Percentiles rank a stretch among this genome's conserved stretches.
These are phyloP conservation scores for Philhelius pedissequus DNA, from an alignment of 2,888 invertebrate species.

Conservation along the genomic window DNA sequence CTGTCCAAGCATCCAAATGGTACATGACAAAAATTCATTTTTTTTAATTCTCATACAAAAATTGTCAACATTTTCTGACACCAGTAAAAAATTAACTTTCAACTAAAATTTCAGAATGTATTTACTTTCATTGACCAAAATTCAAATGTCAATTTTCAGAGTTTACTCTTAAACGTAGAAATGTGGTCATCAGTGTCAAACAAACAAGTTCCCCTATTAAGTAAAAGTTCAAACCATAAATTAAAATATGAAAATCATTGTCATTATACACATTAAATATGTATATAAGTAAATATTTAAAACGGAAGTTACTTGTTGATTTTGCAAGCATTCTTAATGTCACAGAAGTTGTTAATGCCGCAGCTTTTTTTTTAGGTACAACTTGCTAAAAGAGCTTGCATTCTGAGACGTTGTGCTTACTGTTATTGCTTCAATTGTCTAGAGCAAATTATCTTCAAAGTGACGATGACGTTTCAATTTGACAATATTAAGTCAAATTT, in stretches of 20 bases:
- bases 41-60: too few relatives aligned
- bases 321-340: conserved; percentile 11
- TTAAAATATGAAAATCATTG: conserved; percentile 54
- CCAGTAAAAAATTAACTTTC: too few relatives aligned
- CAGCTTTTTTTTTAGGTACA: background rate
- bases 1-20: too few relatives aligned
- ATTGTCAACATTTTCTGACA: too few relatives aligned
- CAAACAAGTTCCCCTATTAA: background rate
- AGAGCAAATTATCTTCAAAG: background rate
- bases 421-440: background rate
- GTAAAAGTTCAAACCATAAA: conserved; percentile 20
- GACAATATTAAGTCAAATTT: background rate
- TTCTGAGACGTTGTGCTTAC: background rate
- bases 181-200: too few relatives aligned
- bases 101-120: too few relatives aligned
- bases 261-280: conserved; percentile 13
- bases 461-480: background rate
- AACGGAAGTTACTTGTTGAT: conserved; percentile 60
- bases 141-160: too few relatives aligned
- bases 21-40: too few relatives aligned
- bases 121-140: too few relatives aligned
- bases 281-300: too few relatives aligned
- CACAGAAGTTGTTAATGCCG: background rate
- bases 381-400: background rate
- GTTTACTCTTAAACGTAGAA: too few relatives aligned